These are phyloP conservation scores for Dynastes grantii DNA, from an alignment of 2,888 invertebrate species.

Conservation along the genomic window DNA sequence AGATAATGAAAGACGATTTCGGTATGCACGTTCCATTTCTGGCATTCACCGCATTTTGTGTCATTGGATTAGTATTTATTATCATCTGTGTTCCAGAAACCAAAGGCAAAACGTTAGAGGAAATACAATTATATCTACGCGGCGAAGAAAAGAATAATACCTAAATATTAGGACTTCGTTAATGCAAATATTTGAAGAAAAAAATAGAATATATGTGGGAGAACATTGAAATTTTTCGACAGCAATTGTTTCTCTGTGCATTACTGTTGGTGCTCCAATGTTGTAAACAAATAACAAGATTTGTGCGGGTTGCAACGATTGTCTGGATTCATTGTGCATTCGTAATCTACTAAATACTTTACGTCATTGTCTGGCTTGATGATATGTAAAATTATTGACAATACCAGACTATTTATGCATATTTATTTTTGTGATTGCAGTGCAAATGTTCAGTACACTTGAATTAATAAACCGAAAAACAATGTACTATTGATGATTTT, in stretches of 20 bases:
- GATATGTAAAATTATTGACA: too few species aligned
- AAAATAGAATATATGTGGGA: too few species aligned
- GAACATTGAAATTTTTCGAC: neutral
- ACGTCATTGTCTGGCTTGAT: too few species aligned
- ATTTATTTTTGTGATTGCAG: too few species aligned
- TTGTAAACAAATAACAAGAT: too few species aligned
- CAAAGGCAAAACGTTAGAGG: conserved; percentile 72
- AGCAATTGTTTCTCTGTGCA: too few species aligned
- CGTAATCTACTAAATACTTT: neutral
- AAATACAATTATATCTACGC: conserved; percentile 67
- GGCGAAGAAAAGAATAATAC: conserved; percentile 50
- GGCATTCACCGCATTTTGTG: conserved; percentile 68
- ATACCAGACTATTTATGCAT: too few species aligned
- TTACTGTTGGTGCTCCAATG: neutral
- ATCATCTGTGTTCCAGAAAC: conserved; percentile 71
- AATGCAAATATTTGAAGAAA: neutral
- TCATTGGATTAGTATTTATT: conserved; percentile 68
- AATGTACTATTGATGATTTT: too few species aligned
- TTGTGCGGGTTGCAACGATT: too few species aligned
- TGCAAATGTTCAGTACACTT: too few species aligned
- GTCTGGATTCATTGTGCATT: neutral
- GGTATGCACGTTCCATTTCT: conserved; percentile 71
- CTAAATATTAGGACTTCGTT: conserved; percentile 4
- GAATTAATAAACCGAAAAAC: too few species aligned
- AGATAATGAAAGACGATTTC: conserved; percentile 66